A percentile compares a stretch with the other conserved stretches of the same genome.
These are phyloP conservation scores for Iguana delicatissima DNA, from an alignment of 2,797 vertebrate genomes.

Conservation along the genomic window DNA sequence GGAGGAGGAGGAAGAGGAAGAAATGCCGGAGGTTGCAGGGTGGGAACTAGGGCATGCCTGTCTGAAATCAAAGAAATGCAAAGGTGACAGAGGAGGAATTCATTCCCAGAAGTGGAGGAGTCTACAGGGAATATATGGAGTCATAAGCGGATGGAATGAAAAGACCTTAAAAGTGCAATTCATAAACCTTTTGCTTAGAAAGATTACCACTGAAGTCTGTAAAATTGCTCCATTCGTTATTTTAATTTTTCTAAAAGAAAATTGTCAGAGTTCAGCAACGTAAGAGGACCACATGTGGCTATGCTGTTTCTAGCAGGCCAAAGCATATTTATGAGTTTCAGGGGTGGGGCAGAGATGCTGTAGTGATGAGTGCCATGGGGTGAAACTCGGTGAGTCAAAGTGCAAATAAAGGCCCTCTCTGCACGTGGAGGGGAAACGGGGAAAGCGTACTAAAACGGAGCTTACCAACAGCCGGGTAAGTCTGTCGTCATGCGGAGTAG, in stretches of 20 bases:
- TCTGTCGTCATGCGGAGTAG: no score
- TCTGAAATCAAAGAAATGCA: conserved; percentile 6
- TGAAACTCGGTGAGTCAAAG: neutral
- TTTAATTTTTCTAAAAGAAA: neutral
- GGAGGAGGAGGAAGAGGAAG: conserved; percentile 3
- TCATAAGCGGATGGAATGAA: neutral
- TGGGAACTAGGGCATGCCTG: neutral
- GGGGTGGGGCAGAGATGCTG: no score
- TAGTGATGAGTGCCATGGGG: neutral
- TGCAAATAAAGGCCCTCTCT: no score
- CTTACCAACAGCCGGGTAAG: no score
- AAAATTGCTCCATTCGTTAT: neutral
- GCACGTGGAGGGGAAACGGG: no score
- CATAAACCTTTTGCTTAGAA: neutral
- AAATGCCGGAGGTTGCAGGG: conserved; percentile 46
- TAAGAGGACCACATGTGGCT: neutral
- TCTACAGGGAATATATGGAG: neutral
- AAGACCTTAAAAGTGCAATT: neutral
- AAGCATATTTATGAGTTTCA: neutral
- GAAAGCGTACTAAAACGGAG: no score
- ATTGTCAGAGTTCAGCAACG: neutral
- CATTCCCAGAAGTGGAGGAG: conserved; percentile 1
- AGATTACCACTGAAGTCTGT: neutral
- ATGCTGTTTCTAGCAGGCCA: neutral
- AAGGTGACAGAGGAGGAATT: neutral